Evolutionary conservation across 92 coral and sea anemone species (phyloP), one percentile per base, ranked within the genome.

Genomic region (Heliopora coerulea): DNA sequence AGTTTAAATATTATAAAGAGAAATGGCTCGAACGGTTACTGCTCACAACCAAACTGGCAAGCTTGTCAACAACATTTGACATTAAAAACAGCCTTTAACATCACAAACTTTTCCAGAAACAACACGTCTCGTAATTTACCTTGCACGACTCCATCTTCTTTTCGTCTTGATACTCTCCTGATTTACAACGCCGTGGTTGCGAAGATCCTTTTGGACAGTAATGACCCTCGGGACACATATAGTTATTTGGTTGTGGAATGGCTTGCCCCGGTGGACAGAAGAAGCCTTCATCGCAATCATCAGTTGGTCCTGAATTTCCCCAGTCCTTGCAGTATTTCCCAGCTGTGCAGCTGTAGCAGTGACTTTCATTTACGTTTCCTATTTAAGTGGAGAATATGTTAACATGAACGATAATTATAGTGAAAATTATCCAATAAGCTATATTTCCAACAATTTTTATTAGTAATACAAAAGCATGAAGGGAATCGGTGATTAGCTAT

Each of bases 201-300:
- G 87, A 75, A 13, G 96, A 90, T 11, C 96, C 98, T 20, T 39
- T 46, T 0, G 78, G 87, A 59, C 98, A 93, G 72, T 87, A 87
- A 74, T 93, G 98, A 3, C 96, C 98, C 37, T 77, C 65, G 6
- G 88, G 85, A 61, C 98, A 93, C 35, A 79, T 82, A 58, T 58
- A 80, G 42, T 73, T 78, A 59, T 76, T 87, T 32, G 98, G 98
- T 54, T 88, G 83, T 7, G 75, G 70, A 35, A 73, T 84, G 32
- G 41, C 64, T 75, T 93, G 98, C 29, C 91, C 88, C 13, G 90
- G 91, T 40, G 98, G 98, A 39, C 98, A 93, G 72, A 77, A 93
- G 64, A 63, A 93, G 19, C 98, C 96, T 15, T 81, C 83, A 59
- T 79, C 80, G 75, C 98, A 93, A 75, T 80, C 50, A 54, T 76